Evolutionary conservation across 2,113 vertebrate species (phyloP), one percentile per base, ranked within the genome.

Genomic region (Callipepla californica): DNA sequence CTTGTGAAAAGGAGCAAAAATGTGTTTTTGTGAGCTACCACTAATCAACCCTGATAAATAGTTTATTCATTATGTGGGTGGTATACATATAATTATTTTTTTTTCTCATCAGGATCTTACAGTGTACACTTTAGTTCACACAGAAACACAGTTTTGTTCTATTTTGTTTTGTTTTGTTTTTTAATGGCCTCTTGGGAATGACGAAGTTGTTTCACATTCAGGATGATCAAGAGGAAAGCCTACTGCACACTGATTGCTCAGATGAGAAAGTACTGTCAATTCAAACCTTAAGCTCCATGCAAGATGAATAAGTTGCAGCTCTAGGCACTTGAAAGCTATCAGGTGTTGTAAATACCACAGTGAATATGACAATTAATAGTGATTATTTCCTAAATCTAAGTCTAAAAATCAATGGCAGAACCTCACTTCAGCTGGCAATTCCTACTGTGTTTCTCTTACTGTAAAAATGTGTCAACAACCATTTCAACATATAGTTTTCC

Each of bases 321-420:
- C 50, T 47, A 80, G 59, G 63, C 79, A 80, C 34, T 87, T 55
- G 55, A 67, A 87, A 96, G 87, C 32, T 91, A 87, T 61, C 78
- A 89, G 34, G 13, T 67, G 32, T 25, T 85, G 30, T 61, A 87
- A 94, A 89, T 40, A 28, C 13, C 38, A 87, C 83, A 34, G 67
- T 6, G 74, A 89, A 73, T 82, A 9, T 74, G 57, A 57, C 30
- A 67, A 70, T 26, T 80, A 91, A 55, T 3, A 6, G 25, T 6
- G 20, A 80, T 32, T 87, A 80, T 85, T 91, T 89, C 68, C 72
- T 68, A 51, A 92, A 92, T 8, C 22, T 63, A 66, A 69, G 51
- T 48, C 51, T 83, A 57, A 74, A 89, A 87, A 70, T 17, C 47
- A 5, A 67, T 70, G 20, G 11, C 10, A 23, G 44, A 17, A 72